Conservation (phyloP, 2,113 vertebrate genomes). For the Dromas ardeola region DNA sequence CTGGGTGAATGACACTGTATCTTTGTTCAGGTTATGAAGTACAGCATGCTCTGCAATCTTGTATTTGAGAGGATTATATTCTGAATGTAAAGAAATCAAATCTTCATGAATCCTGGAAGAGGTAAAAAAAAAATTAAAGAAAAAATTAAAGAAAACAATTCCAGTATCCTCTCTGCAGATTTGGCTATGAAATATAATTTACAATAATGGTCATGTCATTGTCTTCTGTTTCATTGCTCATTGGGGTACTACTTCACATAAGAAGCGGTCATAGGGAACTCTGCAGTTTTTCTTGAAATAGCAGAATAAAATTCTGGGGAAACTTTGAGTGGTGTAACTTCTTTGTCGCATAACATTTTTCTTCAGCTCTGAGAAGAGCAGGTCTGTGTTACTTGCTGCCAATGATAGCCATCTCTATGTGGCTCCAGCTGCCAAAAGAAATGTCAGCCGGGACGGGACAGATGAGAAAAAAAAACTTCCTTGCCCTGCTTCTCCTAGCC, state of each 20-base stretch:
- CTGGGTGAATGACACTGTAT: neutral
- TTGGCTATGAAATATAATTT: neutral
- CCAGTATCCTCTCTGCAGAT: neutral
- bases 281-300: neutral
- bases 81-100: neutral
- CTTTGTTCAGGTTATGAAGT: neutral
- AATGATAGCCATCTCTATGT: accelerated
- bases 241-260: neutral
- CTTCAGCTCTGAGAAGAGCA: neutral
- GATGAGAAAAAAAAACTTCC: neutral
- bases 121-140: neutral
- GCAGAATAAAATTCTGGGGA: neutral
- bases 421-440: accelerated
- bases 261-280: neutral
- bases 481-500: neutral
- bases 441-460: neutral
- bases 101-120: neutral
- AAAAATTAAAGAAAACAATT: neutral
- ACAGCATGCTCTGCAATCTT: neutral
- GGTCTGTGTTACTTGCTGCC: neutral
- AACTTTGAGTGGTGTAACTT: neutral
- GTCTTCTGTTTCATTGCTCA: neutral
- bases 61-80: neutral
- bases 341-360: neutral
- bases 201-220: neutral